Conservation (phyloP, 2,888 invertebrate genomes). For the Dromius quadrimaculatus region DNA sequence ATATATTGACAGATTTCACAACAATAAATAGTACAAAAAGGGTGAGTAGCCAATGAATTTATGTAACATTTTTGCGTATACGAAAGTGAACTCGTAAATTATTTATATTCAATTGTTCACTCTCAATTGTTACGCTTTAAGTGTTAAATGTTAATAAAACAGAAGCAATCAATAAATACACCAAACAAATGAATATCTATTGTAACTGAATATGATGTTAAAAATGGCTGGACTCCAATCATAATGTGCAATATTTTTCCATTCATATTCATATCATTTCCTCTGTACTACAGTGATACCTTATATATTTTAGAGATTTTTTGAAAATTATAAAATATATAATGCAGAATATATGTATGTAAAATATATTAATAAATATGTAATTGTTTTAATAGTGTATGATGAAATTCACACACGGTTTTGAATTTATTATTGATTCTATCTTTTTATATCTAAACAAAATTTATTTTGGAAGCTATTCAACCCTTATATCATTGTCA, state of each 20-base stretch:
- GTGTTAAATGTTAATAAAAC: background rate
- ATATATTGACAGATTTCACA: background rate
- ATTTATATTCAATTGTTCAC: background rate
- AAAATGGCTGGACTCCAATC: conserved; percentile 28
- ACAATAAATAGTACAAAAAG: background rate
- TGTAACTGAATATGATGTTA: conserved; percentile 11
- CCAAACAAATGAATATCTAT: conserved; percentile 12
- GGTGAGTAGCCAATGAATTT: conserved; percentile 8
- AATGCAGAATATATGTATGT: conserved; percentile 32
- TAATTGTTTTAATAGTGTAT: conserved; percentile 17
- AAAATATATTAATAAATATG: conserved; percentile 11
- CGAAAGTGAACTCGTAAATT: conserved; percentile 19
- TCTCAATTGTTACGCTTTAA: background rate
- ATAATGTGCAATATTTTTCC: conserved; percentile 30
- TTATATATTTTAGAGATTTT: conserved; percentile 37
- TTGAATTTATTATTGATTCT: background rate
- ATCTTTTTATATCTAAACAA: background rate
- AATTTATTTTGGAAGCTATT: background rate
- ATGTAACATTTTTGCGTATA: conserved; percentile 16
- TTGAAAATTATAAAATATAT: conserved; percentile 25
- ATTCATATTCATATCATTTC: conserved; percentile 33
- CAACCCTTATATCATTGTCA: too few relatives aligned
- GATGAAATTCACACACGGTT: background rate
- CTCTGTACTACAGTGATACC: conserved; percentile 33
- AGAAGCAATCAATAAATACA: conserved; percentile 30